phyloP scores from a whole-genome alignment of 2,797 vertebrate genomes.

The Pogoniulus pusillus region DNA sequence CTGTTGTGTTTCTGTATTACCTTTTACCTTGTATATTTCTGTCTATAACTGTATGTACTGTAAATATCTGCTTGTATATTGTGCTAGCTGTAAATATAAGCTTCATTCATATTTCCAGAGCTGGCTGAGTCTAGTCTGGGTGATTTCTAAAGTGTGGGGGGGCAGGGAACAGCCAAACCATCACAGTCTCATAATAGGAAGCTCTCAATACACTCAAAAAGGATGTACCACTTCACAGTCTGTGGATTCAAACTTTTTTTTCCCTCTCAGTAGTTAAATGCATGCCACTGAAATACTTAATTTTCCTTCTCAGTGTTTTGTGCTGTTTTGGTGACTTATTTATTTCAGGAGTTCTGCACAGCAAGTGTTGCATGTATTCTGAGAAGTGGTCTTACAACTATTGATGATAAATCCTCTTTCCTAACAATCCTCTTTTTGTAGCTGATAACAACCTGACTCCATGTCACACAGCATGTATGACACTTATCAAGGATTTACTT shows the following conservation, averaged over 20 bases:
- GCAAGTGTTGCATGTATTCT: background rate
- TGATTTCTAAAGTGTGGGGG: no score
- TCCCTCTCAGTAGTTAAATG: background rate
- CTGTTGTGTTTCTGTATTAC: no score
- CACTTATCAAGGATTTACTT: background rate
- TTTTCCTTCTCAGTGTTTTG: background rate
- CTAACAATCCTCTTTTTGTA: background rate
- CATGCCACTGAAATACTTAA: background rate
- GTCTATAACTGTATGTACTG: no score
- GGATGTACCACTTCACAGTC: background rate
- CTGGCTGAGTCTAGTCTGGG: no score
- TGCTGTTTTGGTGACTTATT: background rate
- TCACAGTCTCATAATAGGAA: no score
- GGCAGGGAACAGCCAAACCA: no score
- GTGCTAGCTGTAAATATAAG: no score
- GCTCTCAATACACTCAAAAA: background rate
- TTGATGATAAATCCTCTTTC: background rate
- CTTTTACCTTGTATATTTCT: no score
- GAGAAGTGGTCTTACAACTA: background rate
- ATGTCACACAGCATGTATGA: background rate
- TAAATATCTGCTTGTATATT: no score
- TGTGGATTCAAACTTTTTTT: background rate
- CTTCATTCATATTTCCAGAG: no score
- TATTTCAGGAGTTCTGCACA: background rate
- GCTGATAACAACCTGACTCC: background rate